Evolutionary conservation across 2,113 vertebrate genomes (phyloP), one percentile per base, ranked within the genome.

Genomic region (Lepisosteus oculatus): DNA sequence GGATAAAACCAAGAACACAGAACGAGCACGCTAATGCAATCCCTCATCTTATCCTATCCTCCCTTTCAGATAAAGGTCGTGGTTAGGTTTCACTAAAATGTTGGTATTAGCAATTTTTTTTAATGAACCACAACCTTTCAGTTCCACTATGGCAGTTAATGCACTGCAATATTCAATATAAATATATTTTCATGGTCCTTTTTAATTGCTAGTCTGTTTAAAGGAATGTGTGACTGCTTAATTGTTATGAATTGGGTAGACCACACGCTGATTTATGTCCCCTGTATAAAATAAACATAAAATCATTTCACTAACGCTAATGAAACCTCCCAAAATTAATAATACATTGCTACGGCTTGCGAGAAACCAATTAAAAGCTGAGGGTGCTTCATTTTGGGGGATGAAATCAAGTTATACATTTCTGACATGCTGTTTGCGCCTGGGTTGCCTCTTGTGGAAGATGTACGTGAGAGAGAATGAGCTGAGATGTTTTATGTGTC

Each of bases 401-500:
- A 69, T 51, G 57, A 69, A 68, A 69, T 73, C 63, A 72, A 55
- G 41, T 9, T 72, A 67, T 71, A 70, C 61, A 42, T 73, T 65
- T 71, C 51, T 7, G 47, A 9, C 47, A 67, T 70, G 70, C 59
- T 56, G 59, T 69, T 61, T 55, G 56, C 67, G 5, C 77, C 62
- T 70, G 61, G 14, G 71, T 65, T 68, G 43, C 9, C 43, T 69
- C 74, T 68, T 71, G 67, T 65, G 45, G 17, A 54, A 42, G 62
- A 70, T 61, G 43, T 47, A 3, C 29, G 12, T 12, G 62, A 65
- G 55, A n/a, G 73, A 63, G 54, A 51, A 9, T 55, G 63, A 66
- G 68, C 66, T 41, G 59, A 63, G 55, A 66, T 69, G 62, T 72
- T 74, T 76, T 72, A 72, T 70, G 64, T 29, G 55, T 74, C 51